Base-by-base conservation (phyloP, 2,888 invertebrate genomes). In the Hipparchia semele region DNA sequence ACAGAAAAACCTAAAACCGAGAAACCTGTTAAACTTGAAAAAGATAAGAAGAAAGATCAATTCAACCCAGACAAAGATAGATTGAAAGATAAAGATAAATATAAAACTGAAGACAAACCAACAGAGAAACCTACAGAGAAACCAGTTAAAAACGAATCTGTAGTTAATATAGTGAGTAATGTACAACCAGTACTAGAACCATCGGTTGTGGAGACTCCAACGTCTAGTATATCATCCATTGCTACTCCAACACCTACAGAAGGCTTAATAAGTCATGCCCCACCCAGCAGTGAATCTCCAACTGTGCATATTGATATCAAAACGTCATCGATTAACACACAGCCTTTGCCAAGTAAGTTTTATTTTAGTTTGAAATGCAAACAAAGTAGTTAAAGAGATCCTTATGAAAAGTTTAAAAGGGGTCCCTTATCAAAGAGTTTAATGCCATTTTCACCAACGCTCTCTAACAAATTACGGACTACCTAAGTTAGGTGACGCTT, bases 41-140 rank as follows among this genome's bases (percentile, higher is more conserved):
- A 85, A 73, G 91, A 92, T 7, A 92, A 92, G 76, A 91, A 92
- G 72, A 91, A 91, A 83, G 90, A 91, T 0, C 78, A 80, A 2
- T 73, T 80, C 2, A 75, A 73, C 7, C 68, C 65, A 2, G 91
- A 91, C 2, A 92, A 91, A 4, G 91, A 92, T 3, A 91, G 90
- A 78, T 81, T 81, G n/a, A 90, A 86, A 84, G 82, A 88, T 9
- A 90, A 86, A 84, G 82, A 88, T 8, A 89, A 87, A 77, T 73
- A 82, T 61, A 83, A 81, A 76, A 70, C 64, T n/a, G 81, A 85
- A 61, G 81, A 80, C n/a, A 77, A 79, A 72, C 69, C 74, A 84
- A 73, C 82, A 80, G 59, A 87, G 49, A 87, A 82, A 66, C 80
- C 74, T 85, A 73, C 82, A 80, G 58, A 87, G 51, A 87, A 82